phyloP scores from a whole-genome alignment of 2,888 invertebrate genomes.

The Aspidapion aeneum region DNA sequence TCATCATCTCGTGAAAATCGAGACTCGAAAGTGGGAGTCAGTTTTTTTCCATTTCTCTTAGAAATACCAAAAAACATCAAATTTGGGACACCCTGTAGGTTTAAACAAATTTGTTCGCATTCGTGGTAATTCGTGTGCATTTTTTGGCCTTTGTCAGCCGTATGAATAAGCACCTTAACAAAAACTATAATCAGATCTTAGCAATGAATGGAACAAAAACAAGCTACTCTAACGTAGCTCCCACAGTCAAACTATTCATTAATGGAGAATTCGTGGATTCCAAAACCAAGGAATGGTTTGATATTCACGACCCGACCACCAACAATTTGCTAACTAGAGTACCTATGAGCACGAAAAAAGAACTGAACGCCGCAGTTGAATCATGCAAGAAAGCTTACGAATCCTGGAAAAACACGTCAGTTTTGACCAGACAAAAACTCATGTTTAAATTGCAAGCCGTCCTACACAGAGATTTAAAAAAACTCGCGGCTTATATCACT shows the following conservation, averaged over 20 bases:
- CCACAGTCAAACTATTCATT: conserved; percentile 86
- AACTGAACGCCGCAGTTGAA: conserved; percentile 70
- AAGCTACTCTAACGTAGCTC: conserved; percentile 48
- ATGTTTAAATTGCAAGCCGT: conserved; percentile 71
- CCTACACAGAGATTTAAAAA: conserved; percentile 83
- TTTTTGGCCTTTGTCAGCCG: no score
- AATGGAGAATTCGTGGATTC: no score
- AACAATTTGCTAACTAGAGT: conserved; percentile 79
- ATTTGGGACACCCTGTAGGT: no score
- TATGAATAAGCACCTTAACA: no score
- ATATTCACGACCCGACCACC: conserved; percentile 93
- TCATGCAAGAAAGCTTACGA: conserved; percentile 73
- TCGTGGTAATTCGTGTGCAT: no score
- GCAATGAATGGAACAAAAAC: no score
- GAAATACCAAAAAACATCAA: no score
- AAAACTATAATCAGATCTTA: no score
- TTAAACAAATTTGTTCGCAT: no score
- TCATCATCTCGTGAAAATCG: no score
- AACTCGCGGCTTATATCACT: conserved; percentile 87
- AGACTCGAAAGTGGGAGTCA: no score
- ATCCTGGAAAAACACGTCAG: conserved; percentile 88
- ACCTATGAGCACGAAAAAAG: conserved; percentile 77
- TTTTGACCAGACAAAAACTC: conserved; percentile 83
- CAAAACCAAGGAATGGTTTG: conserved; percentile 90
- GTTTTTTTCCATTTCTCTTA: no score